These are phyloP conservation scores for Bettongia penicillata DNA, from an alignment of 2,113 vertebrate genomes.

Conservation along the genomic window DNA sequence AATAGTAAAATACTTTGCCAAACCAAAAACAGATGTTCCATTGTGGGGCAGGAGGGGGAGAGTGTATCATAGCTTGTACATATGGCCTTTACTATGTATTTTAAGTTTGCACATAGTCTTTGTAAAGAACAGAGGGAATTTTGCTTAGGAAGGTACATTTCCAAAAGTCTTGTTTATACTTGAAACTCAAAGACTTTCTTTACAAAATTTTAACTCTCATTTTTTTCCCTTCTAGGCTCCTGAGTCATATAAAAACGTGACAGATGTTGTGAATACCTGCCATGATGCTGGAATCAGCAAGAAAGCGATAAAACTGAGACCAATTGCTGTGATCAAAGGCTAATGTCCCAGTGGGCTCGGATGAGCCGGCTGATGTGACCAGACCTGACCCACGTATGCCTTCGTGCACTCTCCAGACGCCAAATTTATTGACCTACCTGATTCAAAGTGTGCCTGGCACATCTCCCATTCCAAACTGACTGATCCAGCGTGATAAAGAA, in stretches of 20 bases:
- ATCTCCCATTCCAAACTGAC: neutral
- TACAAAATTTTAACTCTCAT: neutral
- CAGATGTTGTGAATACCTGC: conserved; percentile 97
- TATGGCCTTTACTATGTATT: neutral
- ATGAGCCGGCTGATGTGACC: rapidly evolving
- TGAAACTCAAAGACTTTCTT: neutral
- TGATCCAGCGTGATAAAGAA: neutral
- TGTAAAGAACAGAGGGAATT: neutral
- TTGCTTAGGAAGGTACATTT: neutral
- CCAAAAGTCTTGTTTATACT: neutral
- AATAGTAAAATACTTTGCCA: neutral
- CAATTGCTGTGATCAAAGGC: conserved; percentile 98
- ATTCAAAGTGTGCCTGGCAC: neutral
- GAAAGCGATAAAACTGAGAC: conserved; percentile 97
- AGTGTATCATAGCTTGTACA: neutral
- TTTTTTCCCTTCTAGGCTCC: conserved; percentile 87
- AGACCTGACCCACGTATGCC: conserved; percentile 50
- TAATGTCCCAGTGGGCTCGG: conserved; percentile 74
- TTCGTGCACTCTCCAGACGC: neutral
- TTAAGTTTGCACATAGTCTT: neutral
- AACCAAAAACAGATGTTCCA: too few species aligned
- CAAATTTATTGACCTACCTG: neutral
- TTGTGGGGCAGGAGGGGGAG: too few species aligned
- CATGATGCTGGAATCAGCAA: conserved; percentile 97
- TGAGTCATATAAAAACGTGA: conserved; percentile 98